These are phyloP conservation scores for Aporrectodea caliginosa DNA, from an alignment of 1,140 invertebrate species.

Conservation along the genomic window DNA sequence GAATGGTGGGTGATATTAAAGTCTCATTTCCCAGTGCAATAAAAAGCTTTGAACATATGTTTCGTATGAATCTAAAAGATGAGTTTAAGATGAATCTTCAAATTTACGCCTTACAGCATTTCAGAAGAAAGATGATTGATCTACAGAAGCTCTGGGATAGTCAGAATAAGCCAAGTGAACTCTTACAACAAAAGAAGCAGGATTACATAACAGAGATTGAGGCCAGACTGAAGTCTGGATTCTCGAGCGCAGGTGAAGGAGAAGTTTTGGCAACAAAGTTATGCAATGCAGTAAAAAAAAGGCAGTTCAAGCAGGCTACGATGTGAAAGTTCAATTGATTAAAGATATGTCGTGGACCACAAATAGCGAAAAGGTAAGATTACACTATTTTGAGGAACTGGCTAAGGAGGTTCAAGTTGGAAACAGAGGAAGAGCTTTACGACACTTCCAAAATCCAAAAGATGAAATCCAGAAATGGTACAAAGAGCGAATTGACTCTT, in stretches of 20 bases:
- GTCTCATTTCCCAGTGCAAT: not conserved
- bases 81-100: not conserved
- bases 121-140: not conserved
- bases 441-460: not conserved
- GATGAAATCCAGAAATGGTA: not conserved
- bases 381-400: not conserved
- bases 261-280: not conserved
- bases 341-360: not conserved
- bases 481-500: not conserved
- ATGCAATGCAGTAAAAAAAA: not conserved
- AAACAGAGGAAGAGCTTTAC: not conserved
- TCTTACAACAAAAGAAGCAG: not conserved
- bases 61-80: not conserved
- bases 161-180: not conserved
- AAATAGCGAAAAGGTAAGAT: not conserved
- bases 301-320: not conserved
- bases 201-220: not conserved
- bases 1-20: not conserved
- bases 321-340: not conserved
- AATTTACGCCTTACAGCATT: not conserved
- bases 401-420: not conserved
- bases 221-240: not conserved
- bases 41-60: not conserved
- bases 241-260: not conserved
- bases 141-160: not conserved